Conservation (phyloP, 2,888 invertebrate species). For the Gisinianus flammeolus region DNA sequence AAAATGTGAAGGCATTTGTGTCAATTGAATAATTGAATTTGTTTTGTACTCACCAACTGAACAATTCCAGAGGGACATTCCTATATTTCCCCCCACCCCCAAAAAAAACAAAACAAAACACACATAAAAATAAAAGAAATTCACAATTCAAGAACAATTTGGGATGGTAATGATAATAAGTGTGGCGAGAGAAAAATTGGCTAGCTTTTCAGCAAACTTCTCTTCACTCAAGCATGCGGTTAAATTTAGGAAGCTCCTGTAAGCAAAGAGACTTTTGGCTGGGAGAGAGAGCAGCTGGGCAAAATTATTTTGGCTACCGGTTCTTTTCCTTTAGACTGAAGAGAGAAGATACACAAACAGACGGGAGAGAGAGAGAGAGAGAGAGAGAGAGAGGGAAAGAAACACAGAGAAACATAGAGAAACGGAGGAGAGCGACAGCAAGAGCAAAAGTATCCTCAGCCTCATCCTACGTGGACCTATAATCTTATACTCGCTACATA, state of each 20-base stretch:
- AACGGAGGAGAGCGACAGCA: not conserved
- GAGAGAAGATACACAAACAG: not conserved
- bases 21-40: no score
- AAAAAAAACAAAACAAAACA: no score
- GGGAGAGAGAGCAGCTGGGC: slow-evolving; percentile 4
- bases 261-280: not conserved
- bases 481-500: not conserved
- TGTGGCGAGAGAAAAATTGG: slow-evolving; percentile 41
- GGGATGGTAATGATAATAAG: slow-evolving; percentile 37
- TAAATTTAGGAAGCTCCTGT: slow-evolving; percentile 30
- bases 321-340: not conserved
- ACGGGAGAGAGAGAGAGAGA: not conserved
- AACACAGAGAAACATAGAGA: not conserved
- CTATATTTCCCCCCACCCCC: slow-evolving; percentile 69
- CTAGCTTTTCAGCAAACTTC: slow-evolving; percentile 34
- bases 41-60: no score
- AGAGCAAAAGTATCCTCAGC: no score
- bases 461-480: no score
- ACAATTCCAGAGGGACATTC: slow-evolving; percentile 97
- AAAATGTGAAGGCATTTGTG: no score
- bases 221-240: slow-evolving; percentile 31
- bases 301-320: slow-evolving; percentile 21
- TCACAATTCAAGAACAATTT: slow-evolving; percentile 9
- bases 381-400: not conserved
- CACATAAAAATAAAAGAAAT: not conserved